These are phyloP conservation scores for Callyntrura guangdongensis DNA, from an alignment of 2,888 invertebrate species.

Conservation along the genomic window DNA sequence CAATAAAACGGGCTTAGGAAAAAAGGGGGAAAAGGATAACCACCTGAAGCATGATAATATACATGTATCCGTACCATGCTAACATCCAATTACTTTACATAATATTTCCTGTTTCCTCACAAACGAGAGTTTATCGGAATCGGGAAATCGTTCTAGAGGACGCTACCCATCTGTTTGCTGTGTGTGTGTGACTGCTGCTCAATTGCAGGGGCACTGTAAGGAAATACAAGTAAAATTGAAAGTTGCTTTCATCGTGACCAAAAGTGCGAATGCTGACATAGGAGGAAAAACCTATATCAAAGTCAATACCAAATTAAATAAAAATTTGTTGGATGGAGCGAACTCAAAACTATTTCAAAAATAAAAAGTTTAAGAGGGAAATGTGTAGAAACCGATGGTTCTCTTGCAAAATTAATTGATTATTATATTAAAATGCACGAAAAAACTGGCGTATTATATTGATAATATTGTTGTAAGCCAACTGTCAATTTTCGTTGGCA, in stretches of 20 bases:
- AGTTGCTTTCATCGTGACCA: background rate
- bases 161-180: too few species aligned
- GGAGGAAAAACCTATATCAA: background rate
- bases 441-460: too few species aligned
- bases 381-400: too few species aligned
- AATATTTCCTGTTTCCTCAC: slow-evolving; percentile 27
- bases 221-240: background rate
- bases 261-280: background rate
- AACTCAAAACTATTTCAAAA: too few species aligned
- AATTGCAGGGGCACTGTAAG: background rate
- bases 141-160: background rate
- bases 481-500: too few species aligned
- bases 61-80: background rate
- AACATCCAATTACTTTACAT: slow-evolving; percentile 34
- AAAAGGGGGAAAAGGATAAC: slow-evolving; percentile 32
- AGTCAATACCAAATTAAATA: background rate
- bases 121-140: slow-evolving; percentile 22
- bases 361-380: too few species aligned
- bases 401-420: too few species aligned
- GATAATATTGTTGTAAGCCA: too few species aligned
- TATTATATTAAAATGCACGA: too few species aligned
- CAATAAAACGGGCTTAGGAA: background rate
- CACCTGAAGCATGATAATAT: slow-evolving; percentile 62
- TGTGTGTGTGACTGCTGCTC: background rate
- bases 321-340: background rate